These are phyloP conservation scores for Busarellus nigricollis DNA, from an alignment of 2,797 vertebrate genomes.

Conservation along the genomic window DNA sequence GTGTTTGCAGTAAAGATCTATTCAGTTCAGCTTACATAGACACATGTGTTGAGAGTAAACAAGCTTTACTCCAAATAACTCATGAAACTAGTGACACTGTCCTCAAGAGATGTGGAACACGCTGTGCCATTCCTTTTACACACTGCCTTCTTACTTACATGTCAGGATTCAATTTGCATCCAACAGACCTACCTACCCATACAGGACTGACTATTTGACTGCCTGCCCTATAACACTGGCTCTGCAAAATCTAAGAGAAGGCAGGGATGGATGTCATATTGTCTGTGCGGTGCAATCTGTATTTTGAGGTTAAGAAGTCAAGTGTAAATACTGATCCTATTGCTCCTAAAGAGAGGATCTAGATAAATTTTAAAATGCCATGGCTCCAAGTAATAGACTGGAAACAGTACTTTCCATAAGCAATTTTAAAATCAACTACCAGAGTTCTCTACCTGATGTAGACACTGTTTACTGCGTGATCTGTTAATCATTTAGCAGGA, in stretches of 20 bases:
- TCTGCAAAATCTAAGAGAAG: not conserved
- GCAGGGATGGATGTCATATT: not conserved
- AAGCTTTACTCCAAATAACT: not conserved
- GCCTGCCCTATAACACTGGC: too few relatives aligned
- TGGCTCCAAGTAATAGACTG: not conserved
- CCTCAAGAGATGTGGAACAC: not conserved
- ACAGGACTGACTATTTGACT: not conserved
- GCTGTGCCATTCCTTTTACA: not conserved
- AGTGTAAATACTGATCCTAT: not conserved
- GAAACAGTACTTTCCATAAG: not conserved
- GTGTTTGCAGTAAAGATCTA: not conserved
- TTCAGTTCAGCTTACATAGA: not conserved
- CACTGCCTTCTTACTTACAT: not conserved
- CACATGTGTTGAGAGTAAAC: not conserved
- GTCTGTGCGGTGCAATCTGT: fast-evolving
- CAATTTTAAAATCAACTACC: not conserved
- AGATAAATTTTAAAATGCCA: not conserved
- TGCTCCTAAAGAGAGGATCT: not conserved
- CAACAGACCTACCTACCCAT: not conserved
- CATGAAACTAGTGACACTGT: not conserved
- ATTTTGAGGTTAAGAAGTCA: not conserved
- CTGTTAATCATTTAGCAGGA: not conserved
- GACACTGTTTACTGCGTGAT: not conserved
- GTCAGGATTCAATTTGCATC: not conserved
- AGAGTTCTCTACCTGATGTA: not conserved